phyloP scores from a whole-genome alignment of 2,113 vertebrate genomes.

The Aleadryas rufinucha region DNA sequence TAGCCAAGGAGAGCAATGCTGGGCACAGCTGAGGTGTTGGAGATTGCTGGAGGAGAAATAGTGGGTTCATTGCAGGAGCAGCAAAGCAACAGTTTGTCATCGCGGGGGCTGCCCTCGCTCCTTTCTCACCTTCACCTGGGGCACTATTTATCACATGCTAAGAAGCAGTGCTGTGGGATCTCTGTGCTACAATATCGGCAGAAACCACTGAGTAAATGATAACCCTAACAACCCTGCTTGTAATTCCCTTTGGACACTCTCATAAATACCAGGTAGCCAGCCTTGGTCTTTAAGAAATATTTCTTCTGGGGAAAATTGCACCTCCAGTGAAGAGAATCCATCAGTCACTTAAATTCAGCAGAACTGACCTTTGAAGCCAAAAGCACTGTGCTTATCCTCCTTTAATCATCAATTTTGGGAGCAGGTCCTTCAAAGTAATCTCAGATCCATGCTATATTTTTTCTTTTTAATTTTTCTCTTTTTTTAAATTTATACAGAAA shows the following conservation, averaged over 20 bases:
- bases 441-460: not conserved
- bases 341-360: conserved; percentile 29
- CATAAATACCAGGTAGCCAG: conserved; percentile 10
- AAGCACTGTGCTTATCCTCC: not conserved
- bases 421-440: not conserved
- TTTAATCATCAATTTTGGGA: conserved; percentile 8
- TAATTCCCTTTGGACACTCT: conserved; percentile 17
- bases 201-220: conserved; percentile 25
- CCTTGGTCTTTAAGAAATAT: not conserved
- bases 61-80: not conserved
- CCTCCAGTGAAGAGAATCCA: conserved; percentile 1
- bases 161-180: not conserved
- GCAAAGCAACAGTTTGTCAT: not conserved
- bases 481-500: not conserved
- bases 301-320: conserved; percentile 33
- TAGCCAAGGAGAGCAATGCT: not conserved
- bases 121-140: not conserved
- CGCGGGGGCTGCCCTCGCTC: not conserved
- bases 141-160: not conserved
- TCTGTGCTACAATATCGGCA: not conserved
- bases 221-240: not conserved
- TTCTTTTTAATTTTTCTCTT: not conserved
- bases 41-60: not conserved
- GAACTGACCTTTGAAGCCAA: not conserved
- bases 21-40: not conserved